Evolutionary conservation across 1,140 invertebrate genomes (phyloP).

Genomic region (Drosophila nigromelanica): DNA sequence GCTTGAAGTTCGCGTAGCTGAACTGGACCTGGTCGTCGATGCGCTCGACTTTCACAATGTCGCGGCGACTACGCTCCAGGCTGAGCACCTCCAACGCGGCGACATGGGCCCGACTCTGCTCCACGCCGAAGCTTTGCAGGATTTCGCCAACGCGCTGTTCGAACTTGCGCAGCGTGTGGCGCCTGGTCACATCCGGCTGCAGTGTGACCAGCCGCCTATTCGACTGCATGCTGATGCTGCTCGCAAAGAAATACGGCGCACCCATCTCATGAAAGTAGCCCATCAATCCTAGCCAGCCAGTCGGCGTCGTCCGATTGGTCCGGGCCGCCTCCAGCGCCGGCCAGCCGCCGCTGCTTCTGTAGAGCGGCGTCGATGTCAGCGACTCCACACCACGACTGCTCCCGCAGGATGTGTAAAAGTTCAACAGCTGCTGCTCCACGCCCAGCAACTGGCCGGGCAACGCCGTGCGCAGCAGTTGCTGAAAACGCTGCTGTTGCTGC

Average conservation of each 20-base stretch:
- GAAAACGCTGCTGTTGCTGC: constrained; percentile 62
- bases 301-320: constrained; percentile 31
- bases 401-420: constrained; percentile 76
- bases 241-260: constrained; percentile 66
- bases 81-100: constrained; percentile 71
- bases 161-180: constrained; percentile 66
- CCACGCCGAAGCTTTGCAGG: constrained; percentile 60
- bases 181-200: constrained; percentile 54
- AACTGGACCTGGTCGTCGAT: constrained; percentile 68
- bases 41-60: constrained; percentile 61
- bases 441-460: constrained; percentile 57
- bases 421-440: constrained; percentile 66
- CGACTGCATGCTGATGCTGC: constrained; percentile 63
- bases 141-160: constrained; percentile 72
- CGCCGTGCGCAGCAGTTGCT: constrained; percentile 50
- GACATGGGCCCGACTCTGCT: constrained; percentile 67
- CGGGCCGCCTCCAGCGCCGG: constrained; percentile 55
- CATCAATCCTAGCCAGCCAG: constrained; percentile 60
- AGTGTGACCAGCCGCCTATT: constrained; percentile 65
- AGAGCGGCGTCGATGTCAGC: constrained; percentile 58
- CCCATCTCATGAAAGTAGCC: constrained; percentile 71
- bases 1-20: constrained; percentile 71
- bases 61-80: constrained; percentile 70
- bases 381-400: constrained; percentile 51
- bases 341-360: constrained; percentile 66